Base-by-base conservation (phyloP, 2,797 vertebrate species). In the Coranthus polyacanthus region DNA sequence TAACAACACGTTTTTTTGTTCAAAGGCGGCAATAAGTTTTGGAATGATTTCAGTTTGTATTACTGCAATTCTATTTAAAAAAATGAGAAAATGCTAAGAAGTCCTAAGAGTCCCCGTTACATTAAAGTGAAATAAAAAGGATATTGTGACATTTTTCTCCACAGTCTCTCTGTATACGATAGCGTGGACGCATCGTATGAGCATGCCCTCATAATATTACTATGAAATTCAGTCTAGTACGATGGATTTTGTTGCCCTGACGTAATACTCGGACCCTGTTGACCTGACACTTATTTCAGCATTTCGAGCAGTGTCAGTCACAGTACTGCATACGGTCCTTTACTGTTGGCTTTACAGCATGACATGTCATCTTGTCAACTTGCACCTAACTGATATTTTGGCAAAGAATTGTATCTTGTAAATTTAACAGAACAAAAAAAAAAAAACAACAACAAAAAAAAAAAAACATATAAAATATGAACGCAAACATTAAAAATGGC, bases 121-220 rank as follows among this genome's bases (percentile, higher is more conserved):
- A 71, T 70, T 68, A 72, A 69, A 80, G 61, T 82, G 86, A 54
- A 5, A 29, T 29, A 87, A 89, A 85, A 85, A 45, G 37, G 29
- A 45, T 54, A 12, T 59, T 70, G 34, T 46, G 20, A 78, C 47
- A 56, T 69, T 24, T 53, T 24, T 65, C 44, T 26, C 32, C 42
- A 63, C 24, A 43, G 52, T 43, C 50, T 61, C 16, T 65, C 50
- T 58, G 58, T 37, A 58, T n/a, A 66, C 45, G 1, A 26, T 62
- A 71, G 44, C 81, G 24, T 68, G 76, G 76, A 82, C 65, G n/a
- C n/a, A n/a, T n/a, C n/a, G n/a, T 66, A 38, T 78, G 12, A 75
- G 37, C 37, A 72, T 70, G 65, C 29, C 57, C 55, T 72, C 53
- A 20, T 43, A 68, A 39, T 68, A 73, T 45, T 57, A 56, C n/a